Evolutionary conservation across 2,797 vertebrate species (phyloP).

Genomic region (Chrosomus eos): DNA sequence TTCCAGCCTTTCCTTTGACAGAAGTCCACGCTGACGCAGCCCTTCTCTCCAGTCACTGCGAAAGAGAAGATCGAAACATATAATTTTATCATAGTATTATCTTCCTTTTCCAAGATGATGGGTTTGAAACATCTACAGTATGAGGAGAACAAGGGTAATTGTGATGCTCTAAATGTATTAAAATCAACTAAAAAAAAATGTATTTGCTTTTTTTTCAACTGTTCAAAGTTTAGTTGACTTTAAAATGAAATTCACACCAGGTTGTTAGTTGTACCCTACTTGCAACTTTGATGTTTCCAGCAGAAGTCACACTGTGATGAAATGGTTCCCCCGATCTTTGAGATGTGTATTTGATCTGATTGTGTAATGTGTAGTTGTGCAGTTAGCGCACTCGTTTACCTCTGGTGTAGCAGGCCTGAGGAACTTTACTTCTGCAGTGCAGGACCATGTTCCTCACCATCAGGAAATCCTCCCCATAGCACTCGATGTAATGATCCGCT

Average conservation of each 20-base stretch:
- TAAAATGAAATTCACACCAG: background rate
- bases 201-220: background rate
- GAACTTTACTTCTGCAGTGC: slow-evolving; percentile 59
- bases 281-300: background rate
- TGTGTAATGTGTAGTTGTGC: background rate
- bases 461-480: slow-evolving; percentile 70
- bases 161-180: background rate
- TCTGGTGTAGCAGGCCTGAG: slow-evolving; percentile 76
- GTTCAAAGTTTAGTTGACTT: background rate
- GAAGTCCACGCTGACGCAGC: slow-evolving; percentile 60
- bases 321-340: background rate
- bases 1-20: slow-evolving; percentile 66
- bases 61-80: background rate
- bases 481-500: slow-evolving; percentile 66
- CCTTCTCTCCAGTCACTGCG: slow-evolving; percentile 72
- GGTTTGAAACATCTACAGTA: background rate
- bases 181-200: background rate
- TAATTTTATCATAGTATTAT: background rate
- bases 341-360: background rate
- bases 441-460: slow-evolving; percentile 65
- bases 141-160: too few species aligned
- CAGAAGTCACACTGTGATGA: background rate
- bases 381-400: slow-evolving; percentile 56
- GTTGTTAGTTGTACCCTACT: background rate
- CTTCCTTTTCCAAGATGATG: background rate